Evolutionary conservation across 2,797 vertebrate genomes (phyloP).

Genomic region (Agapornis canus): DNA sequence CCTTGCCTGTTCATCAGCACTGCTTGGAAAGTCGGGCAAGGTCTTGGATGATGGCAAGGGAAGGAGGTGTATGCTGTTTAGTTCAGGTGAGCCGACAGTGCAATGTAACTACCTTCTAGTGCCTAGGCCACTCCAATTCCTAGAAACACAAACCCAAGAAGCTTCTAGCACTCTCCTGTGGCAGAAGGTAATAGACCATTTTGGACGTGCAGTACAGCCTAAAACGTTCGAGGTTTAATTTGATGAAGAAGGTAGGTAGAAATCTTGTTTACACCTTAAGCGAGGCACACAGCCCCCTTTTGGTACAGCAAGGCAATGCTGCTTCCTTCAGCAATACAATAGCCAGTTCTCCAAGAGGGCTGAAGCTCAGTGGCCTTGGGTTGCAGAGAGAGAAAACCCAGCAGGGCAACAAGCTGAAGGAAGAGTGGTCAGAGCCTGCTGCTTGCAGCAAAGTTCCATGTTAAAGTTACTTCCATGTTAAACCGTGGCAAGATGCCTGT

Average conservation of each 20-base stretch:
- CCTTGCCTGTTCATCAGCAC: neutral
- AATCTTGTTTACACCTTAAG: neutral
- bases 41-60: neutral
- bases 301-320: neutral
- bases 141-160: neutral
- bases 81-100: neutral
- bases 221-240: neutral
- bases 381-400: neutral
- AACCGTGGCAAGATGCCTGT: neutral
- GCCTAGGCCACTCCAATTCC: neutral
- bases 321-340: neutral
- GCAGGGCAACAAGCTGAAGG: neutral
- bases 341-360: neutral
- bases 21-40: neutral
- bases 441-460: neutral
- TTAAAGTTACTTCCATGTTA: neutral
- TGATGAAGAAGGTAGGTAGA: neutral
- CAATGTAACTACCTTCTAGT: neutral
- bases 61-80: accelerated
- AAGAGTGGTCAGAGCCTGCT: neutral
- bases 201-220: neutral
- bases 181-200: neutral
- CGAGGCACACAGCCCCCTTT: neutral
- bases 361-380: neutral
- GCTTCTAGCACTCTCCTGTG: neutral